Evolutionary conservation across 2,797 vertebrate genomes (phyloP), one percentile per base, ranked within the genome.

Genomic region (Pipistrellus nathusii): DNA sequence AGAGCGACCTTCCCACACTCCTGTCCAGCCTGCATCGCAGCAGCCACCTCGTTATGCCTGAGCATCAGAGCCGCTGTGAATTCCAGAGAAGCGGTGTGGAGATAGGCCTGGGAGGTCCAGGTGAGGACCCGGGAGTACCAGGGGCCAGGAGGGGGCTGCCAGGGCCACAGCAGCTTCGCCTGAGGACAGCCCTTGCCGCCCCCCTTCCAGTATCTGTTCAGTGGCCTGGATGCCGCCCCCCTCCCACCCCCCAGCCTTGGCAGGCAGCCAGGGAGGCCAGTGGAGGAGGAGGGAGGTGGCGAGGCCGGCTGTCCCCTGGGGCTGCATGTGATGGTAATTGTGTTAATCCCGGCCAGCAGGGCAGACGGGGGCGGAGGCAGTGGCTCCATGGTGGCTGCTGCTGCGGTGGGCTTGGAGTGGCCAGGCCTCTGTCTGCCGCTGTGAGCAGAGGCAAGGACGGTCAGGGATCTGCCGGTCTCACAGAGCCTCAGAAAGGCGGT

Each of bases 31-130:
- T 99, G 97, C 99, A 99, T 95, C 99, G 99, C 98, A 99, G 98
- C 97, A 99, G 99, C 97, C 99, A 99, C 97, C 99, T 99, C 98
- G 99, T 99, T 96, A 99, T 99, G 99, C 99, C 99, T 53, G 99
- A 99, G 98, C 98, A 98, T 97, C 99, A 99, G 98, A 98, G 98
- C 97, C 99, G 98, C 97, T 99, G 99, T 59, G 99, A 99, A 94
- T 98, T 99, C 98, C 99, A 98, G 98, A 98, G 98, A 95, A 98
- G 92, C 96, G 92, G 94, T 25, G 94, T 98, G 27, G 98, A 99
- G 23, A 97, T 98, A 77, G 98, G 98, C 97, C 98, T 99, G 84
- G 98, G 98, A 98, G 98, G 99, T 92, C 97, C 99, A 99, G 99
- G 99, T 99, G 98, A 98, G 99, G 78, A 44, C 77, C 44, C 14